Evolutionary conservation across 2,113 vertebrate species (phyloP).

Genomic region (Stictonetta naevosa): DNA sequence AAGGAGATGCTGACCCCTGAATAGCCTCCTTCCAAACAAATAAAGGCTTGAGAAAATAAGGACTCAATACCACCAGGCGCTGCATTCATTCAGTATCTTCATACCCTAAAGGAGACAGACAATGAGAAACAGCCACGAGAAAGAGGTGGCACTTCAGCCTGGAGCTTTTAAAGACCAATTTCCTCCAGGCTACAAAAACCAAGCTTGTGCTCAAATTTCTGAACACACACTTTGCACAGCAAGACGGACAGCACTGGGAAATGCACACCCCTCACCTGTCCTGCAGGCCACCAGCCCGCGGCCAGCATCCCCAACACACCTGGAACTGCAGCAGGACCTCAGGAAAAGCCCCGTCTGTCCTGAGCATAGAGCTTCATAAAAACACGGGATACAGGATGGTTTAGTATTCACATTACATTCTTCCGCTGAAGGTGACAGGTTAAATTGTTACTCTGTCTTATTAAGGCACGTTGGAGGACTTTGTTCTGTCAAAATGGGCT

Average conservation of each 20-base stretch:
- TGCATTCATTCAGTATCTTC: not conserved
- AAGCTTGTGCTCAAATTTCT: not conserved
- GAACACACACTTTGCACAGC: not conserved
- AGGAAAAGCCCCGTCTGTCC: not conserved
- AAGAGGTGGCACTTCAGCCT: not conserved
- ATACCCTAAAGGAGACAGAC: not conserved
- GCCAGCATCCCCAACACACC: not conserved
- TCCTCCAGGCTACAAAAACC: not conserved
- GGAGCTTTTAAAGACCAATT: not conserved
- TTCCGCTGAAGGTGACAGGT: not conserved
- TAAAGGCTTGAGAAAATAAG: conserved; percentile 34
- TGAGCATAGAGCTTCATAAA: not conserved
- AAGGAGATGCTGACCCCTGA: conserved; percentile 19
- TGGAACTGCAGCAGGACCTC: not conserved
- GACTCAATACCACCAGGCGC: not conserved
- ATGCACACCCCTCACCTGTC: not conserved
- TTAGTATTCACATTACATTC: not conserved
- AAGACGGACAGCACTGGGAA: not conserved
- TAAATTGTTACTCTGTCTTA: not conserved
- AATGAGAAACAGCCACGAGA: not conserved
- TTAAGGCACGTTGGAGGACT: not conserved
- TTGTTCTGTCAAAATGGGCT: not conserved
- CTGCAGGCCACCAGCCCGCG: not conserved
- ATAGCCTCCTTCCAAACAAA: not conserved
- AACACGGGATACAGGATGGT: not conserved